Evolutionary conservation across 2,888 invertebrate genomes (phyloP).

Genomic region (Branchipolynoe longqiensis): DNA sequence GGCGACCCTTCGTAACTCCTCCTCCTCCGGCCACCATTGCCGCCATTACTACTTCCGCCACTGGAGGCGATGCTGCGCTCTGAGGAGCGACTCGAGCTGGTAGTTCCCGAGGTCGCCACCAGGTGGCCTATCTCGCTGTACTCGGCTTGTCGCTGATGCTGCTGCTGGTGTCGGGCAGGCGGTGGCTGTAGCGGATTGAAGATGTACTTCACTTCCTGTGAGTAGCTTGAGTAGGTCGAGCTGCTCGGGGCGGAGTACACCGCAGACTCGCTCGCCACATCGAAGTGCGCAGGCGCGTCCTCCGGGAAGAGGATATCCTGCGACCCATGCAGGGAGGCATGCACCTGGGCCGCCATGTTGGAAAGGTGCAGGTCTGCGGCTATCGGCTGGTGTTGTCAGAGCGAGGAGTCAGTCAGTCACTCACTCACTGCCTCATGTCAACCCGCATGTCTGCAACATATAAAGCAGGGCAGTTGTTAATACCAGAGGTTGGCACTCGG

Average conservation of each 20-base stretch:
- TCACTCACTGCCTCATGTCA: neutral
- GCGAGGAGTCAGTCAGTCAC: neutral
- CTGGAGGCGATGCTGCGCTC: neutral
- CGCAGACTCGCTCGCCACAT: neutral
- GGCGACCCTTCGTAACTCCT: slow-evolving; percentile 19
- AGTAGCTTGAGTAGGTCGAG: slow-evolving; percentile 46
- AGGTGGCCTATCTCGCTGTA: neutral
- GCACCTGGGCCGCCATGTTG: slow-evolving; percentile 29
- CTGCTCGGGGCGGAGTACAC: slow-evolving; percentile 7
- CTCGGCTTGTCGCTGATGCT: neutral
- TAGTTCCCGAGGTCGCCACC: neutral
- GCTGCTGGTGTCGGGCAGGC: too few relatives aligned
- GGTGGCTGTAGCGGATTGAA: neutral
- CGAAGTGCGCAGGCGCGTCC: slow-evolving; percentile 18
- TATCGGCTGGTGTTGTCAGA: neutral
- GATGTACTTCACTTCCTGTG: slow-evolving; percentile 44
- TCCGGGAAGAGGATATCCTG: slow-evolving; percentile 57
- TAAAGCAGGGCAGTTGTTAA: neutral
- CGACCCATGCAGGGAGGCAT: neutral
- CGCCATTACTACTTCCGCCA: too few relatives aligned
- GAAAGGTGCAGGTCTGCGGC: neutral
- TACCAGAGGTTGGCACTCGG: too few relatives aligned
- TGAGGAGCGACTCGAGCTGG: neutral
- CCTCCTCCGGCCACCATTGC: neutral
- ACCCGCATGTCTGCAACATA: slow-evolving; percentile 21